Evolutionary conservation across 2,888 invertebrate genomes (phyloP).

Genomic region (Pachydiplax longipennis): DNA sequence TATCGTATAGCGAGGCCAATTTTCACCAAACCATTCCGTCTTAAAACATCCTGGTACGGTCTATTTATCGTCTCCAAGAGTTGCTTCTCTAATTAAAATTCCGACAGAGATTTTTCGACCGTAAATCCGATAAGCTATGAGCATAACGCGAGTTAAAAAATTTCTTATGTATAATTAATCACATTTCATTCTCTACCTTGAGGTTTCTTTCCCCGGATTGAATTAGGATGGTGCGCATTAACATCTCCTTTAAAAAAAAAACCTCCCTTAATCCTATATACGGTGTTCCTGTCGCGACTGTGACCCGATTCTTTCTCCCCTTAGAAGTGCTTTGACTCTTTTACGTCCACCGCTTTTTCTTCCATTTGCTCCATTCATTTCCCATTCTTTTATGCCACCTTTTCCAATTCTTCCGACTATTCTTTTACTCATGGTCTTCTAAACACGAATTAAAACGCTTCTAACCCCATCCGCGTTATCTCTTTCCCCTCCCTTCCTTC

Average conservation of each 20-base stretch:
- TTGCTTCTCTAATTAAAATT: background rate
- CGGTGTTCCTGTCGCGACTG: background rate
- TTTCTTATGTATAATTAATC: background rate
- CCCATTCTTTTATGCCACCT: background rate
- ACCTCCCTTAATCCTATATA: background rate
- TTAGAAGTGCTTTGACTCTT: background rate
- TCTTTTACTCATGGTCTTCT: background rate
- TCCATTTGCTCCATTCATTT: background rate
- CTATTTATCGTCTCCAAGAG: background rate
- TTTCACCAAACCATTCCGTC: background rate
- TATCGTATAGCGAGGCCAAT: background rate
- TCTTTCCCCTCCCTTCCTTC: background rate
- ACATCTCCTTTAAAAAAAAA: background rate
- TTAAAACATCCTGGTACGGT: background rate
- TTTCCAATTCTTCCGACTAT: background rate
- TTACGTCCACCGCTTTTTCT: background rate
- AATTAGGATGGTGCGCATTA: background rate
- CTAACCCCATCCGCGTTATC: background rate
- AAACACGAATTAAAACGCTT: background rate
- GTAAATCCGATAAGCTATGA: background rate
- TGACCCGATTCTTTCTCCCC: background rate
- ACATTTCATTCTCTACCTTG: background rate
- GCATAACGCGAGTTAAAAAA: background rate
- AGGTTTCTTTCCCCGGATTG: background rate
- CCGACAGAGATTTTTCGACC: background rate